Evolutionary conservation across 2,113 vertebrate genomes (phyloP).

Genomic region (Nannobrachium achirus): DNA sequence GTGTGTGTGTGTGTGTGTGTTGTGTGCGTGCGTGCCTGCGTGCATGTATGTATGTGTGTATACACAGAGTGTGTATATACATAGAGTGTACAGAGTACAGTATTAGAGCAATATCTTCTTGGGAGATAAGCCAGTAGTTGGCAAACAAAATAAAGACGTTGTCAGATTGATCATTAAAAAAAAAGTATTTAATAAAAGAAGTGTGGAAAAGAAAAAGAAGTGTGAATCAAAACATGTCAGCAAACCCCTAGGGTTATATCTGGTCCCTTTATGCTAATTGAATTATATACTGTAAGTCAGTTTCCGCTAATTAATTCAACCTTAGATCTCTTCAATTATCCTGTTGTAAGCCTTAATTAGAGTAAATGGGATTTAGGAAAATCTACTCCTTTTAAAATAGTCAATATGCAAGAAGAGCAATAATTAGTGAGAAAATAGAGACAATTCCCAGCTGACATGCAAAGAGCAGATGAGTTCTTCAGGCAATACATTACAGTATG

Average conservation of each 20-base stretch:
- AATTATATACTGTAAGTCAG: conserved; percentile 53
- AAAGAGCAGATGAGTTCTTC: conserved; percentile 23
- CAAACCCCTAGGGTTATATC: neutral
- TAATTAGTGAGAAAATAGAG: conserved; percentile 69
- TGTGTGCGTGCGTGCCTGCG: neutral
- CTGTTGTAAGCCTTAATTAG: conserved; percentile 72
- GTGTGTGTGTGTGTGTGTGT: conserved; percentile 1
- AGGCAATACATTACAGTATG: conserved; percentile 3
- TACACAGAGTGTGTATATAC: too few species aligned
- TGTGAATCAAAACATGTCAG: too few species aligned
- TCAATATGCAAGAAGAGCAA: conserved; percentile 55
- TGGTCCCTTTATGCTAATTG: conserved; percentile 28
- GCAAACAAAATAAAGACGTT: conserved; percentile 35
- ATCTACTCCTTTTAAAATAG: conserved; percentile 70
- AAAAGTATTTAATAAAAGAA: too few species aligned
- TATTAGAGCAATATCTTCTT: conserved; percentile 11
- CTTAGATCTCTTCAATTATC: conserved; percentile 72
- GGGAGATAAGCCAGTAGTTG: conserved; percentile 52
- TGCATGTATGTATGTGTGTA: neutral
- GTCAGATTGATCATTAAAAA: neutral
- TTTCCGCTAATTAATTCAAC: conserved; percentile 62
- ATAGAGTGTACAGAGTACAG: neutral
- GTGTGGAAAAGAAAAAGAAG: too few species aligned
- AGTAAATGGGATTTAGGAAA: conserved; percentile 70
- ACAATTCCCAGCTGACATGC: conserved; percentile 59